Percentiles rank a stretch among this genome's conserved stretches.
These are phyloP conservation scores for Nyctibius grandis DNA, from an alignment of 2,797 vertebrate species.

Conservation along the genomic window DNA sequence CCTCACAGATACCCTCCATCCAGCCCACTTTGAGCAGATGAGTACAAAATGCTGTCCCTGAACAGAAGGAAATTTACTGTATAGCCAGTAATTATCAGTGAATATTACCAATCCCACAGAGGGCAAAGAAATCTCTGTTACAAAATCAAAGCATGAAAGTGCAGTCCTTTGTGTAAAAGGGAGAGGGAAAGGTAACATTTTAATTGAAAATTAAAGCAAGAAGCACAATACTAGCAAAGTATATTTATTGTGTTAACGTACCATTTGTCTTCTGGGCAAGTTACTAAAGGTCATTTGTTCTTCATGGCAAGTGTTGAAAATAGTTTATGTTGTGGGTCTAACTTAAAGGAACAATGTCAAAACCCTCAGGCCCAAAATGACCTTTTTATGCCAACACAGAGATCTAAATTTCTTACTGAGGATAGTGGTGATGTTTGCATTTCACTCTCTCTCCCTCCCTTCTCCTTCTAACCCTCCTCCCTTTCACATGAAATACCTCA, in stretches of 20 bases:
- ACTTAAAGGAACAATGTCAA: slow-evolving; percentile 81
- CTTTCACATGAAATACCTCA: slow-evolving; percentile 22
- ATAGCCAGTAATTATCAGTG: slow-evolving; percentile 13
- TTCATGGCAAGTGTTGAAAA: slow-evolving; percentile 81
- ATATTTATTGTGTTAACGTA: slow-evolving; percentile 74
- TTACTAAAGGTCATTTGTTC: slow-evolving; percentile 81
- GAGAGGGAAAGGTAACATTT: slow-evolving; percentile 30
- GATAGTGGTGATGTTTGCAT: slow-evolving; percentile 57
- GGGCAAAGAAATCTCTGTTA: background rate
- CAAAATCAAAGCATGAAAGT: background rate
- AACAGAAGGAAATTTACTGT: slow-evolving; percentile 25
- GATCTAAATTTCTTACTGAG: slow-evolving; percentile 69
- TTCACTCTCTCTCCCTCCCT: slow-evolving; percentile 20
- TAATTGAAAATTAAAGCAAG: slow-evolving; percentile 68
- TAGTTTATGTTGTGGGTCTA: slow-evolving; percentile 76
- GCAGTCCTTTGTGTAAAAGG: background rate
- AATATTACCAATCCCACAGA: slow-evolving; percentile 14
- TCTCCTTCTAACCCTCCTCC: background rate
- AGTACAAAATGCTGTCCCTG: slow-evolving; percentile 23
- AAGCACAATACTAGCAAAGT: slow-evolving; percentile 42
- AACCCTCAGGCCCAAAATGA: slow-evolving; percentile 71
- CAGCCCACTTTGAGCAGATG: background rate
- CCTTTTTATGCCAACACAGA: slow-evolving; percentile 73
- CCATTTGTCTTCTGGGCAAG: slow-evolving; percentile 77
- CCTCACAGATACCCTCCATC: background rate